Percentiles rank a stretch among this genome's conserved stretches.
Evolutionary conservation across 2,888 invertebrate genomes (phyloP).

Genomic region (Neoscelio sp.): DNA sequence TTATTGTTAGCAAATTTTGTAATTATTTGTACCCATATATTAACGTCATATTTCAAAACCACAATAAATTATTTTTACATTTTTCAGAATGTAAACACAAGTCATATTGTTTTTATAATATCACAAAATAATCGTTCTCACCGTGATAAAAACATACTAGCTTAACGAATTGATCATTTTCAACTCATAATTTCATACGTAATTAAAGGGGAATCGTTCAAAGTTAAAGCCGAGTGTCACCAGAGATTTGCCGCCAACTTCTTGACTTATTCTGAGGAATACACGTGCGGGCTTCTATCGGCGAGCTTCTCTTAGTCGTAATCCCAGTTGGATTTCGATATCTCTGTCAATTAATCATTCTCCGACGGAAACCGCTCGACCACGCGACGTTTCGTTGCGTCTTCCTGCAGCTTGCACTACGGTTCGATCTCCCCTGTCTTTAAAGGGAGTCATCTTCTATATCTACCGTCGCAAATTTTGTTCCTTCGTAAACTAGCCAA

Average conservation of each 20-base stretch:
- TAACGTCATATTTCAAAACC: too few relatives aligned
- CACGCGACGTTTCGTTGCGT: conserved; percentile 37
- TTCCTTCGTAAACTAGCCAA: neutral
- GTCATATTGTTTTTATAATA: too few relatives aligned
- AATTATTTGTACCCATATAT: too few relatives aligned
- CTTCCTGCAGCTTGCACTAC: conserved; percentile 28
- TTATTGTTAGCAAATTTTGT: too few relatives aligned
- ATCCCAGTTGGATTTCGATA: conserved; percentile 61
- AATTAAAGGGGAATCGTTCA: conserved; percentile 22
- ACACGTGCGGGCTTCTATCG: conserved; percentile 53
- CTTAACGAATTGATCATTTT: conserved; percentile 7
- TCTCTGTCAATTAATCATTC: conserved; percentile 64
- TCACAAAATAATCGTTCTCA: neutral
- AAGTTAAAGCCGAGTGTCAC: conserved; percentile 37
- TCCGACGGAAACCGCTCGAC: conserved; percentile 31
- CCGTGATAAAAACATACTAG: neutral
- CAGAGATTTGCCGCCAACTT: conserved; percentile 52
- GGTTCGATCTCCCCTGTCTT: conserved; percentile 25
- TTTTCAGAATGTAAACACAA: too few relatives aligned
- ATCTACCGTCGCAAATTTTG: conserved; percentile 3
- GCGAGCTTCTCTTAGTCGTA: conserved; percentile 42
- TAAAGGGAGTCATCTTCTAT: conserved; percentile 3
- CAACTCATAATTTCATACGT: conserved; percentile 5
- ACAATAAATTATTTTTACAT: too few relatives aligned
- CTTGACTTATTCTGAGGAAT: conserved; percentile 44